A percentile compares a stretch with the other conserved stretches of the same genome.
phyloP scores from a whole-genome alignment of 2,888 invertebrate species.

The Stenurella melanura region DNA sequence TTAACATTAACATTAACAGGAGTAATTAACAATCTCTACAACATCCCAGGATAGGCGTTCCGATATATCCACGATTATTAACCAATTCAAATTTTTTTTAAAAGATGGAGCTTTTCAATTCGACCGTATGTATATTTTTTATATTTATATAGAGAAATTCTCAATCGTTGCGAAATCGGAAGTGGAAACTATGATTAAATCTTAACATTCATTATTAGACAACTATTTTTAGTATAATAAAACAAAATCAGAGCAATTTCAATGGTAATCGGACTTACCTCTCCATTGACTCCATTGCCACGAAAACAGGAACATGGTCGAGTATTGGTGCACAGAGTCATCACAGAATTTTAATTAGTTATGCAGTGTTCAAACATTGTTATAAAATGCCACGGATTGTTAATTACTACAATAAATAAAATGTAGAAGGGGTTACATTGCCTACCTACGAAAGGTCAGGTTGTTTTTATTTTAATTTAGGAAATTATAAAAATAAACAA shows the following conservation, averaged over 20 bases:
- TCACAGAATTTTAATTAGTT: background rate
- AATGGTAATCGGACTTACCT: background rate
- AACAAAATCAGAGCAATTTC: background rate
- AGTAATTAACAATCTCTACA: no score
- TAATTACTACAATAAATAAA: slow-evolving; percentile 14
- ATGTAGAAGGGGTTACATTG: slow-evolving; percentile 10
- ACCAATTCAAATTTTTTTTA: no score
- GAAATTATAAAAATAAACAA: slow-evolving; percentile 26
- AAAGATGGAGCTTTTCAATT: no score
- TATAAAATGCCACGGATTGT: slow-evolving; percentile 14
- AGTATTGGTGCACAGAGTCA: background rate
- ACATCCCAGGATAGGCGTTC: no score
- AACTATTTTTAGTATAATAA: background rate
- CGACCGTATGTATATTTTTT: no score
- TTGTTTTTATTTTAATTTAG: slow-evolving; percentile 11
- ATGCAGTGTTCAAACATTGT: background rate
- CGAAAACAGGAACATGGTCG: background rate
- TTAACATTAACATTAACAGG: no score
- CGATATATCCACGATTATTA: no score
- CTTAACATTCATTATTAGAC: background rate
- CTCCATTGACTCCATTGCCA: background rate
- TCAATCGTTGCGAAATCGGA: background rate
- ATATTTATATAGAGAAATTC: no score
- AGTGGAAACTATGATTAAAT: background rate
- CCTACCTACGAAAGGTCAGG: slow-evolving; percentile 16